Evolutionary conservation across 53 echinoderm and acorn worm genomes (phyloP), one percentile per base, ranked within the genome.

Genomic region (Paelopatides confundens): DNA sequence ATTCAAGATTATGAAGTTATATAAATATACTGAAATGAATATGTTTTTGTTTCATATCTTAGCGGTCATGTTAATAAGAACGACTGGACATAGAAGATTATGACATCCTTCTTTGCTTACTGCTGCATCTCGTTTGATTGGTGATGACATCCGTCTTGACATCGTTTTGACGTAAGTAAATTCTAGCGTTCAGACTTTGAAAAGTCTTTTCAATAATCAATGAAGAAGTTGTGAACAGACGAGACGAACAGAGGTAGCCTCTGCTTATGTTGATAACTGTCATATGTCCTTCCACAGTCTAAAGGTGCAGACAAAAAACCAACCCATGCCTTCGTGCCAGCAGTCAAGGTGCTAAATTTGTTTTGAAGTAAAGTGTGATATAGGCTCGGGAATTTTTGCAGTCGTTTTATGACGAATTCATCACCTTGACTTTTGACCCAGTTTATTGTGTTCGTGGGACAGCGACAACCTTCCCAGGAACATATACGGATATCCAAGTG

Each of bases 41-140:
- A 7, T 8, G 8, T 43, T 43, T 43, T 8, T 43, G 8, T 43
- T 43, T 4, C 9, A 43, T 43, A 43, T 43, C 43, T 1, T 12
- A 43, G 43, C 43, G 43, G 12, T 43, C 43, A 7, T 26, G 23
- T 54, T 54, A 54, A 54, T 54, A 21, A 58, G 48, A 58, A 58
- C n/a, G 74, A 74, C 74, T 74, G 74, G 74, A 74, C 74, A 74
- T 43, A 39, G 21, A 40, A 39, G 14, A 74, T 39, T 74, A 74
- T 74, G 74, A 74, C 39, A 74, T 74, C 27, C 27, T n/a, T 39
- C n/a, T n/a, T n/a, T n/a, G n/a, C n/a, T n/a, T 17, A 46, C 40
- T 39, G 40, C 18, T 39, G 74, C 28, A 58, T 11, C 68, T 68
- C 68, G 68, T 68, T 68, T 68, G 35, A 32, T 43, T 58, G 58